Base-by-base conservation (phyloP, 1,140 invertebrate genomes). In the Lordiphosa clarofinis region DNA sequence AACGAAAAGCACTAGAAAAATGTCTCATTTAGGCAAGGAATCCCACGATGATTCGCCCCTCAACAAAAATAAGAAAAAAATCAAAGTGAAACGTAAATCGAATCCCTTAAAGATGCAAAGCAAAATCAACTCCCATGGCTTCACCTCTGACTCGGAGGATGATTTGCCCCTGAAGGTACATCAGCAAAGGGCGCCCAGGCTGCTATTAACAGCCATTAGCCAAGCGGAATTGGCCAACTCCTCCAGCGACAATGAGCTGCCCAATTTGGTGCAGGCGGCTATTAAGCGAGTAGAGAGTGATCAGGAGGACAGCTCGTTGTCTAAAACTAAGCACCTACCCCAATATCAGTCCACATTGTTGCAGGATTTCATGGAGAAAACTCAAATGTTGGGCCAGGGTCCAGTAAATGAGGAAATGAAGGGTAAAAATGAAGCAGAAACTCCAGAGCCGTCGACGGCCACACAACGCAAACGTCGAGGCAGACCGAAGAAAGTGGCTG, bases 221-320 rank as follows among this genome's bases (percentile, higher is more conserved):
- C 70, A 63, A 24, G 43, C 50, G 21, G 65, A 86, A 38, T 82
- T 87, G 42, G 86, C 92, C 46, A 69, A 84, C 7, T 93, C 92
- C 2, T 91, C 92, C 58, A 94, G 93, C 75, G 93, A 94, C 88
- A 93, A 93, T 90, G 78, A 94, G 87, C 86, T 94, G 36, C 91
- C 93, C 49, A 92, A 92, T 65, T 89, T 94, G 35, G 93, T 94
- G 2, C 93, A 92, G 69, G 93, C 93, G 8, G 92, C 93, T 10
- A 94, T 94, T 63, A 92, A 93, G 72, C 88, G 92, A 56, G 92
- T 92, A 4, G 93, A 92, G 42, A 93, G 92, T 42, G 91, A 92
- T 59, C 91, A 92, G 1, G 93, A 94, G 72, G 91, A 92, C 57
- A 91, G 91, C 42, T 90, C 90, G 56, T 56, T 81, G 19, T 89